Conservation (phyloP, 1,140 invertebrate genomes). For the Drosophila grimshawi region DNA sequence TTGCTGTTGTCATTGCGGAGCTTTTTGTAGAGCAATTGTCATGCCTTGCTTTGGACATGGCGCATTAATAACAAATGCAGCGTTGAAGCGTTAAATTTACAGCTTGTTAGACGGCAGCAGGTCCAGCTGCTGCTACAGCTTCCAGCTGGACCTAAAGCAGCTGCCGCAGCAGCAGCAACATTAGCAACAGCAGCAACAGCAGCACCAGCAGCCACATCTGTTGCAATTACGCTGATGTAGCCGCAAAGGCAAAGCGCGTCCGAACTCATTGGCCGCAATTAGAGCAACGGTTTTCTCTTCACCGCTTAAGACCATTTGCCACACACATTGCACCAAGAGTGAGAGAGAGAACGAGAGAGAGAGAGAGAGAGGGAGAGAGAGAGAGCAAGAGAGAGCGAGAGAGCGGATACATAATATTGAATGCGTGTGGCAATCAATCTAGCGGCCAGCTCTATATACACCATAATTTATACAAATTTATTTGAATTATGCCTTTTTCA, state of each 20-base stretch:
- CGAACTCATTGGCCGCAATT: constrained; percentile 68
- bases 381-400: constrained; percentile 6
- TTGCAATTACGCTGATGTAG: constrained; percentile 5
- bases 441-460: constrained; percentile 17
- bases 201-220: constrained; percentile 66
- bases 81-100: constrained; percentile 82
- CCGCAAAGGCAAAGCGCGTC: constrained; percentile 51
- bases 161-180: constrained; percentile 28
- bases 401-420: not conserved
- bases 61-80: constrained; percentile 65
- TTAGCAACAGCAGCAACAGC: constrained; percentile 33
- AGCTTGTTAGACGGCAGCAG: constrained; percentile 77
- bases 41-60: constrained; percentile 51
- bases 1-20: constrained; percentile 66
- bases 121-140: constrained; percentile 34
- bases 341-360: constrained; percentile 16
- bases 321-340: constrained; percentile 58
- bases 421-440: constrained; percentile 13
- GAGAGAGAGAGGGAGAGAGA: no score
- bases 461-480: constrained; percentile 45
- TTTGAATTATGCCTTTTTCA: constrained; percentile 48
- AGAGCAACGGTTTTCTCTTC: constrained; percentile 74
- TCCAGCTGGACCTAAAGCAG: not conserved
- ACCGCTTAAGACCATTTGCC: constrained; percentile 72
- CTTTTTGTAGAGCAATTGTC: constrained; percentile 75